Base-by-base conservation (phyloP, 2,113 vertebrate genomes). In the Drymodes brunneopygia region DNA sequence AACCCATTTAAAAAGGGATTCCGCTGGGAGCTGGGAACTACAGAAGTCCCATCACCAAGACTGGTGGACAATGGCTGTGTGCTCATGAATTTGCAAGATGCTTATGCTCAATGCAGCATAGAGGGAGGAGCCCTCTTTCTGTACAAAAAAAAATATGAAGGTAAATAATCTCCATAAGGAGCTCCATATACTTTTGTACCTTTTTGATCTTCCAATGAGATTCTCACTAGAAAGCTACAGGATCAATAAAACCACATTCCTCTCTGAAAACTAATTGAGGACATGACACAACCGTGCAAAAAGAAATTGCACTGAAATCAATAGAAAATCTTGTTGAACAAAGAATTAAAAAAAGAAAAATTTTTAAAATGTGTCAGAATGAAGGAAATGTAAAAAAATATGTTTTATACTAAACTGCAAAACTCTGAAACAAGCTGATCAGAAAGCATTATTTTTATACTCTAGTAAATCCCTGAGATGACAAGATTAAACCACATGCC, bases 181-280 rank as follows among this genome's bases (percentile, higher is more conserved):
- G 15, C 25, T 83, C 31, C 24, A 50, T 9, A 44, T 0, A 2
- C 9, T 33, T 33, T 79, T 58, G 67, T 79, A 25, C 5, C 9
- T 45, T 58, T 71, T 69, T 51, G 18, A 57, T 17, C 11, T 82
- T 54, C 40, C 78, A 47, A n/a, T 38, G n/a, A 66, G 38, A 85
- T 33, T 35, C 0, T 0, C 25, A 64, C 9, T 21, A 40, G 44
- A 62, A 60, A 64, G 29, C 2, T 1, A 81, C 1, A 51, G 14
- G 19, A 35, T 47, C 31, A 72, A 53, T 47, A 84, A 61, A 81
- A 92, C n/a, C 40, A 65, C 16, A 45, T 17, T 75, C 19, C 7
- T 47, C 53, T 86, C 71, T 65, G n/a, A 90, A 69, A 80, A 38
- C 22, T 83, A 51, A 88, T 33, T 33, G 86, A 57, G 24, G 42